These are phyloP conservation scores for Phengaris arion DNA, from an alignment of 2,888 invertebrate genomes.

Conservation along the genomic window DNA sequence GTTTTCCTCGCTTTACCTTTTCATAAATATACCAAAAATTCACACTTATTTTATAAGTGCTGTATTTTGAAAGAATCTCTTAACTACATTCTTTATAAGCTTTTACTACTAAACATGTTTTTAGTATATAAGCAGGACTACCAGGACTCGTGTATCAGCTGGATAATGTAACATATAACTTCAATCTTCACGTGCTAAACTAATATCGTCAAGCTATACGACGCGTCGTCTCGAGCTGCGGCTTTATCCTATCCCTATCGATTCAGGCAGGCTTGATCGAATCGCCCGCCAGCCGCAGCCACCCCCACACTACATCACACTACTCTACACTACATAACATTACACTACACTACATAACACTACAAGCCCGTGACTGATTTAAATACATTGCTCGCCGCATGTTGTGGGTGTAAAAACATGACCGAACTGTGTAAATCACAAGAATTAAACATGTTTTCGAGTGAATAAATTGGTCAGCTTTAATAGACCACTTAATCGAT, in stretches of 20 bases:
- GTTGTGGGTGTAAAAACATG: constrained; percentile 24
- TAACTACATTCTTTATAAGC: too few species aligned
- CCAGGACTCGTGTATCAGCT: too few species aligned
- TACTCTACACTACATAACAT: constrained; percentile 13
- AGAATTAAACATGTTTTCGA: background rate
- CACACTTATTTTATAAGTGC: background rate
- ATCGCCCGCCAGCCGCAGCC: constrained; percentile 36
- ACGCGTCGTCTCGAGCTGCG: constrained; percentile 52
- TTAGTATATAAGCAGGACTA: too few species aligned
- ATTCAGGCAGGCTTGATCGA: constrained; percentile 76
- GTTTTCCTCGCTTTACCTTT: background rate
- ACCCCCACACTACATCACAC: constrained; percentile 23
- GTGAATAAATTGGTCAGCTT: constrained; percentile 16
- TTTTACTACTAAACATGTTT: too few species aligned
- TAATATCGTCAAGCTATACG: constrained; percentile 31
- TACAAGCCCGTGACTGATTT: constrained; percentile 31
- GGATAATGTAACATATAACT: background rate
- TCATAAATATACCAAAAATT: background rate
- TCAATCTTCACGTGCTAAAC: constrained; percentile 20
- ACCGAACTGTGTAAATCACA: constrained; percentile 2
- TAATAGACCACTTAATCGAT: constrained; percentile 2
- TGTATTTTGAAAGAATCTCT: too few species aligned
- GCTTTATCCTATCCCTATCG: constrained; percentile 67
- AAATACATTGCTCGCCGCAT: constrained; percentile 31
- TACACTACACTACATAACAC: constrained; percentile 17